Conservation (phyloP, 2,113 vertebrate genomes). For the Trichechus manatus region DNA sequence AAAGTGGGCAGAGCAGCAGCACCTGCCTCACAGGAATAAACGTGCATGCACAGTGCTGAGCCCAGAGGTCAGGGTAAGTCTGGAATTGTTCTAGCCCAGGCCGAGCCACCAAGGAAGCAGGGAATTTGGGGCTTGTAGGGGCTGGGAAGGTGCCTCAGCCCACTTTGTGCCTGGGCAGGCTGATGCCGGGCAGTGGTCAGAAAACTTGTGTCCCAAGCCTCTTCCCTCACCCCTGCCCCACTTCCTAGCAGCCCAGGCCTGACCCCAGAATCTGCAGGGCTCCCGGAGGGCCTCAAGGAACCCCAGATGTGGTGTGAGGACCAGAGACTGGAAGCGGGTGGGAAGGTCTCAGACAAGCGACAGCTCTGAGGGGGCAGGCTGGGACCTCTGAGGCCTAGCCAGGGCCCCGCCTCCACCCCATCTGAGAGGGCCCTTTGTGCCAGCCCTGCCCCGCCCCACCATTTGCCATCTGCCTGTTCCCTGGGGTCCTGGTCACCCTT, state of each 20-base stretch:
- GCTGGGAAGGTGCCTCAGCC: not conserved
- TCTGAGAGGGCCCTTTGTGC: constrained; percentile 66
- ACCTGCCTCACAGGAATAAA: not conserved
- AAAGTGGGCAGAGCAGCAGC: not conserved
- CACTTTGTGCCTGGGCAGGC: not conserved
- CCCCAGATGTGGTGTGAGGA: not conserved
- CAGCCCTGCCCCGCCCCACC: constrained; percentile 37
- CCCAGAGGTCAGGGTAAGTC: not conserved
- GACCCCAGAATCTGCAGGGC: not conserved
- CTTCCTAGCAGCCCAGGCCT: not conserved
- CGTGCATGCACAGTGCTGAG: not conserved
- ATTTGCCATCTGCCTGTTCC: constrained; percentile 71
- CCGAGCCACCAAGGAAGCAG: not conserved
- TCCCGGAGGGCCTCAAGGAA: not conserved
- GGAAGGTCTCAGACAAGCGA: not conserved
- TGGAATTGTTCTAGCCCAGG: no score
- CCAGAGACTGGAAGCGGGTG: not conserved
- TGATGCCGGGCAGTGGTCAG: not conserved
- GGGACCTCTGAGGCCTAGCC: not conserved
- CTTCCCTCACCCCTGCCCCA: not conserved
- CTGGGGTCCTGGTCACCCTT: constrained; percentile 58
- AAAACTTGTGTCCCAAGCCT: not conserved
- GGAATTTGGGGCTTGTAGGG: not conserved
- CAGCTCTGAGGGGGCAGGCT: not conserved
- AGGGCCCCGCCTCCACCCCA: not conserved